A percentile compares a stretch with the other conserved stretches of the same genome.
Conservation (phyloP, 2,797 vertebrate species). For the Lophius americanus region DNA sequence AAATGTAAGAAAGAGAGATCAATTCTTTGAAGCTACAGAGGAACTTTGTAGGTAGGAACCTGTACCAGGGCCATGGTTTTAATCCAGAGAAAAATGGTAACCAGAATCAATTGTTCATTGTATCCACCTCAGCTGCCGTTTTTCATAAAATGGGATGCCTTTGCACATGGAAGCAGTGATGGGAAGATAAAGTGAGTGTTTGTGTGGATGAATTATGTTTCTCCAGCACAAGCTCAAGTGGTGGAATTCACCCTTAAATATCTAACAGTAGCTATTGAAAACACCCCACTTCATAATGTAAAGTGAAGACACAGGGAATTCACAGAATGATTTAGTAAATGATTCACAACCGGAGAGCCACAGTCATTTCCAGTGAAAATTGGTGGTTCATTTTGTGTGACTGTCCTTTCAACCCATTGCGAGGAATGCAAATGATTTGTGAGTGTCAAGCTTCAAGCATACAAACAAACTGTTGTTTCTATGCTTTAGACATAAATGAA, state of each 20-base stretch:
- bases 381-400: neutral
- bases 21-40: neutral
- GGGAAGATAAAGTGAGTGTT: neutral
- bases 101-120: too few species aligned
- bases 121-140: neutral
- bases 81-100: neutral
- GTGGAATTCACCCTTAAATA: constrained; percentile 26
- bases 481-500: too few species aligned
- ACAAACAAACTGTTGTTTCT: too few species aligned
- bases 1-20: constrained; percentile 4
- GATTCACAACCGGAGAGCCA: neutral
- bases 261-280: constrained; percentile 22
- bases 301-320: neutral
- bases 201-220: constrained; percentile 21
- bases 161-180: neutral
- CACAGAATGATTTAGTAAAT: neutral
- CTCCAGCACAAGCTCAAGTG: neutral
- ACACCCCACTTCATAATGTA: neutral
- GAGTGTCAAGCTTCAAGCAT: too few species aligned
- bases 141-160: neutral
- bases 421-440: neutral
- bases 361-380: constrained; percentile 16
- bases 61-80: too few species aligned
- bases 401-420: neutral
- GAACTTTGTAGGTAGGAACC: neutral